Conservation (phyloP, 2,113 vertebrate species). For the Eurystomus gularis region DNA sequence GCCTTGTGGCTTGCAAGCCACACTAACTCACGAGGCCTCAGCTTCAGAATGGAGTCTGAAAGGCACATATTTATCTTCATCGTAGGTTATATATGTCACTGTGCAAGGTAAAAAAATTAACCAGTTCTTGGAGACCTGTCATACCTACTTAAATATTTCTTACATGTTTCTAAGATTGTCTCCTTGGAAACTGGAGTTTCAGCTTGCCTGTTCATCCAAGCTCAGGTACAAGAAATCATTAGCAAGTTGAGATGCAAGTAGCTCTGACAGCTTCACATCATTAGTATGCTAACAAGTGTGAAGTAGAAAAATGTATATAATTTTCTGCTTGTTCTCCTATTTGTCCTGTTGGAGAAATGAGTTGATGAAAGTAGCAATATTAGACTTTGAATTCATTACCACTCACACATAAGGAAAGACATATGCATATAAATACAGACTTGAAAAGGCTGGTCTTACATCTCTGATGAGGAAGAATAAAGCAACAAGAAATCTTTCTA, state of each 20-base stretch:
- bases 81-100: neutral
- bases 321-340: conserved; percentile 29
- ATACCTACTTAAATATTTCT: conserved; percentile 26
- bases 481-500: neutral
- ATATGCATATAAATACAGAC: neutral
- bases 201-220: neutral
- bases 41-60: neutral
- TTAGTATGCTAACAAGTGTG: conserved; percentile 12
- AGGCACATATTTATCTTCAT: neutral
- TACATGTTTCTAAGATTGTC: conserved; percentile 13
- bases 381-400: neutral
- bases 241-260: neutral
- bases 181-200: conserved; percentile 62
- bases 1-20: neutral
- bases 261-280: conserved; percentile 27
- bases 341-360: neutral
- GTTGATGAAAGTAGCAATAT: neutral
- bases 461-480: neutral
- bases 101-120: neutral
- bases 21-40: neutral
- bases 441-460: neutral
- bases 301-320: conserved; percentile 25
- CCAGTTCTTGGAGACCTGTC: neutral
- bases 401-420: neutral
- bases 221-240: conserved; percentile 36